Evolutionary conservation across 92 coral and sea anemone species (phyloP).

Genomic region (Siderastrea radians): DNA sequence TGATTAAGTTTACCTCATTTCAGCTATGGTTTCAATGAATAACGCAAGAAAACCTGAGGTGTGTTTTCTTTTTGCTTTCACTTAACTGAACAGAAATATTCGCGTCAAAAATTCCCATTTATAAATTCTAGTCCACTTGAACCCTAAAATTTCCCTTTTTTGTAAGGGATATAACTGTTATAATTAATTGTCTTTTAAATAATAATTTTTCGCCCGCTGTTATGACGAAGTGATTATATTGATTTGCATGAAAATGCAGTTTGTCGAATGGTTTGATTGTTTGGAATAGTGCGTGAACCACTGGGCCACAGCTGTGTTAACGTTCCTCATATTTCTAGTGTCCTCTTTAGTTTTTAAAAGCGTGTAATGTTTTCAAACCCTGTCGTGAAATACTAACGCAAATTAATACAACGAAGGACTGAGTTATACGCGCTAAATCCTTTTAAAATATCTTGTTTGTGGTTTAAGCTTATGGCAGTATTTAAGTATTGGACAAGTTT

Average conservation of each 20-base stretch:
- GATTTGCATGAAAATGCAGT: neutral
- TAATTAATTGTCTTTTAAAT: neutral
- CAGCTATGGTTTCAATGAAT: neutral
- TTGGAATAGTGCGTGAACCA: neutral
- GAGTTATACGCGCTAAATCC: no score
- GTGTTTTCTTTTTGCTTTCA: neutral
- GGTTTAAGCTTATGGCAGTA: no score
- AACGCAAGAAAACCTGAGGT: neutral
- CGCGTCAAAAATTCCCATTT: neutral
- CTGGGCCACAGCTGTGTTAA: neutral
- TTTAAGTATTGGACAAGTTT: neutral
- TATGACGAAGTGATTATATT: neutral
- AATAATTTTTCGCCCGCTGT: neutral
- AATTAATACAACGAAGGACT: no score
- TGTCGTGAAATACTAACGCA: neutral
- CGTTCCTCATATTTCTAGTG: neutral
- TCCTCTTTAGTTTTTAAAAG: neutral
- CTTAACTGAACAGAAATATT: neutral
- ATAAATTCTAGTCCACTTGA: neutral
- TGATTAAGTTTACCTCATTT: neutral
- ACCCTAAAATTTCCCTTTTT: neutral
- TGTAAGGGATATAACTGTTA: neutral
- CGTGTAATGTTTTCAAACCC: neutral
- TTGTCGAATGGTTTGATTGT: conserved; percentile 13
- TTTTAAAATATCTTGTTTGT: no score